phyloP scores from a whole-genome alignment of 2,797 vertebrate species.

The Ceryle rudis region DNA sequence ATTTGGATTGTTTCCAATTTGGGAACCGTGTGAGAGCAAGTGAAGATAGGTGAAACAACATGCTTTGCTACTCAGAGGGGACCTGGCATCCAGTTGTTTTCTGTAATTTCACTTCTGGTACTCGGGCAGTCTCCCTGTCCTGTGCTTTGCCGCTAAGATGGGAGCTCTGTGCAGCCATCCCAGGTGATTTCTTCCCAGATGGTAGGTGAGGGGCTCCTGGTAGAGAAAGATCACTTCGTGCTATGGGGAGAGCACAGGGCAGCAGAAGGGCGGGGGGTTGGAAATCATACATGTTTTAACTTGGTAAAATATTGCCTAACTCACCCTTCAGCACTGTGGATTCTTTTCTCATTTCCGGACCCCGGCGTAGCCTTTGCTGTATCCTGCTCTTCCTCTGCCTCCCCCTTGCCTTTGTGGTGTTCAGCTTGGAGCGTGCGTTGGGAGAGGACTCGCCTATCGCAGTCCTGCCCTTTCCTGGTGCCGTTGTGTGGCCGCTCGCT shows the following conservation, averaged over 20 bases:
- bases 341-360: background rate
- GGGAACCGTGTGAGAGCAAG: conserved; percentile 30
- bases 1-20: conserved; percentile 64
- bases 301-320: background rate
- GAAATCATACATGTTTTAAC: background rate
- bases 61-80: background rate
- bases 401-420: background rate
- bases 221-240: background rate
- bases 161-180: background rate
- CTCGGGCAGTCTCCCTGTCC: background rate
- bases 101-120: background rate
- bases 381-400: background rate
- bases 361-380: background rate
- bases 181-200: background rate
- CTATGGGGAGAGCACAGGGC: background rate
- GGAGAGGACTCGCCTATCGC: background rate
- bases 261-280: background rate
- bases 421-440: background rate
- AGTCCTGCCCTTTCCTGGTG: conserved; percentile 36
- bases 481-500: background rate
- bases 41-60: conserved; percentile 15
- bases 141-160: background rate
- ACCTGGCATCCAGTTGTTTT: background rate
- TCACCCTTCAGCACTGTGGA: background rate
- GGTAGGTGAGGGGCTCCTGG: background rate